Conservation (phyloP, 2,888 invertebrate genomes). For the Callosobruchus maculatus region DNA sequence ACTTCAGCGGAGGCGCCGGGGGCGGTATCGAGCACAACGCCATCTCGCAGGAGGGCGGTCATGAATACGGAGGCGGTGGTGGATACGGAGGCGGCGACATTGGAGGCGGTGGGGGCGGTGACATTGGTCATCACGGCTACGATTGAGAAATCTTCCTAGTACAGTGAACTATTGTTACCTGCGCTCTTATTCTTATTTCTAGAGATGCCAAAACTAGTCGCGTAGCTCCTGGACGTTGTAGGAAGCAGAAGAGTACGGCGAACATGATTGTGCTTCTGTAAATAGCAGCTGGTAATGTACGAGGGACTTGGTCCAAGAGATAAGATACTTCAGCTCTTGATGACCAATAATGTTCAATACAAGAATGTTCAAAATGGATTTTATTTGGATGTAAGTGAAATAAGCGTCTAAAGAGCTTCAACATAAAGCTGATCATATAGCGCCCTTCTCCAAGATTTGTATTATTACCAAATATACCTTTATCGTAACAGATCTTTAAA, state of each 20-base stretch:
- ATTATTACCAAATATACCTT: no score
- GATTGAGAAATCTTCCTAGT: slow-evolving; percentile 7
- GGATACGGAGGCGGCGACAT: slow-evolving; percentile 14
- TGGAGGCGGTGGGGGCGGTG: slow-evolving; percentile 15
- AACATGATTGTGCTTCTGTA: background rate
- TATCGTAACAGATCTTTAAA: no score
- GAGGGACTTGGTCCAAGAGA: background rate
- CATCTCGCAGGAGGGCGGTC: slow-evolving; percentile 20
- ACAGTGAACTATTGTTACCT: slow-evolving; percentile 4
- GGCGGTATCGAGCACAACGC: slow-evolving; percentile 23
- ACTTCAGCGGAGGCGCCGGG: slow-evolving; percentile 27
- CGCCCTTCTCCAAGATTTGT: no score
- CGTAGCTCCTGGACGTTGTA: background rate
- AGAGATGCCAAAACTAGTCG: slow-evolving; percentile 23
- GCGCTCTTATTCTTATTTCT: slow-evolving; percentile 7
- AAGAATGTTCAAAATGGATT: no score
- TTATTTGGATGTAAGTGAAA: no score
- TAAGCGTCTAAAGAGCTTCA: no score
- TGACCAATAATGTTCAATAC: background rate
- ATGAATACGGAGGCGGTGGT: slow-evolving; percentile 20
- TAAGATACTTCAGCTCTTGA: background rate
- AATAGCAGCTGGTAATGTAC: background rate
- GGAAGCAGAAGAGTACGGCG: no score
- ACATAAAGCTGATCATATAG: no score
- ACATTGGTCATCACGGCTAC: slow-evolving; percentile 18